These are phyloP conservation scores for Melanostoma mellinum DNA, from an alignment of 2,888 invertebrate species.

Conservation along the genomic window DNA sequence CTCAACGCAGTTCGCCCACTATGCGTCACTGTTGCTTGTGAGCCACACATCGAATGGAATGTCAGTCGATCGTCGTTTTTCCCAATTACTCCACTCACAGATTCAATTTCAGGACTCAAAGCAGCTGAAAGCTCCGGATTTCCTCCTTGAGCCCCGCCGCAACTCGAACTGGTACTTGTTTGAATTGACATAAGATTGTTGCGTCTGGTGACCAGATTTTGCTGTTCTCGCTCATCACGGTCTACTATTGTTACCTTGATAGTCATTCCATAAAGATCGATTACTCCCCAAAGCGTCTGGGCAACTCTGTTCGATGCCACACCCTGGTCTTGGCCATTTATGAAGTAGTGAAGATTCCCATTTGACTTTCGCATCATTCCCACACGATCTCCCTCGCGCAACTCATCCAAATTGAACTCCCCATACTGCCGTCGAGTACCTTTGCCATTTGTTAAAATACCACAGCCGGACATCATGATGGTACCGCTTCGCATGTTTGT, in stretches of 20 bases:
- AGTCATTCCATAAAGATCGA: slow-evolving; percentile 97
- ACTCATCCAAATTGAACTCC: slow-evolving; percentile 95
- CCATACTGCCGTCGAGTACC: slow-evolving; percentile 96
- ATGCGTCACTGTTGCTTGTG: slow-evolving; percentile 95
- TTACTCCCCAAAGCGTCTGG: slow-evolving; percentile 94
- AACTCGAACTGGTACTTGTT: slow-evolving; percentile 73
- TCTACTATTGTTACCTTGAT: slow-evolving; percentile 94
- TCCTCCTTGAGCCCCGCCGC: slow-evolving; percentile 44
- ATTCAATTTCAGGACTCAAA: slow-evolving; percentile 81
- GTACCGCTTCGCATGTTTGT: slow-evolving; percentile 96
- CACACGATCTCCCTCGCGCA: slow-evolving; percentile 95
- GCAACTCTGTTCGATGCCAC: slow-evolving; percentile 93
- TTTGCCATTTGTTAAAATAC: slow-evolving; percentile 97
- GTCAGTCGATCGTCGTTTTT: slow-evolving; percentile 88
- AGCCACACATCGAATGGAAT: slow-evolving; percentile 95
- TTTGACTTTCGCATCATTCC: slow-evolving; percentile 94
- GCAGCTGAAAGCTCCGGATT: slow-evolving; percentile 79
- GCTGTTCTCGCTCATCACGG: slow-evolving; percentile 89
- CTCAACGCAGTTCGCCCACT: slow-evolving; percentile 95
- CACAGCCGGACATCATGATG: slow-evolving; percentile 98
- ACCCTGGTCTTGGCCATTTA: slow-evolving; percentile 96
- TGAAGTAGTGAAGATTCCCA: slow-evolving; percentile 94
- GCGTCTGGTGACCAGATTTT: slow-evolving; percentile 88
- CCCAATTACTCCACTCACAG: slow-evolving; percentile 74
- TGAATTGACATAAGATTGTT: slow-evolving; percentile 83